Conservation (phyloP, 2,888 invertebrate genomes). For the Cheilosia urbana region DNA sequence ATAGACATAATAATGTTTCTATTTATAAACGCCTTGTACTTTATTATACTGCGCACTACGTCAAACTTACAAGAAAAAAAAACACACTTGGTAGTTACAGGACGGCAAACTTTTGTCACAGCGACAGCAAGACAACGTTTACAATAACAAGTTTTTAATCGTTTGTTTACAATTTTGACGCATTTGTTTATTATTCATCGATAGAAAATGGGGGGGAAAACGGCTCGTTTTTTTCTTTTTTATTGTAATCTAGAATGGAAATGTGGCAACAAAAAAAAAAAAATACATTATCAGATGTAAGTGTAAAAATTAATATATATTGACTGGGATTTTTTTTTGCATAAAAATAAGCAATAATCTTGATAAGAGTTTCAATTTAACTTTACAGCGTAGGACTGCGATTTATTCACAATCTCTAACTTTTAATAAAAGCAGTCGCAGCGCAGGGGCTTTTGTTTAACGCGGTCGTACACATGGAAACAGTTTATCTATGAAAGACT, state of each 20-base stretch:
- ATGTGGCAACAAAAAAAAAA: conserved; percentile 7
- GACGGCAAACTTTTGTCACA: not conserved
- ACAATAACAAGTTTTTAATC: not conserved
- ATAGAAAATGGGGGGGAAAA: not conserved
- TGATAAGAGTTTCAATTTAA: conserved; percentile 66
- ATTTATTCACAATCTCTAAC: not conserved
- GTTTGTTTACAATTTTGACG: conserved; percentile 57
- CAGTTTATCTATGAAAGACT: conserved; percentile 11
- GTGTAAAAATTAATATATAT: not conserved
- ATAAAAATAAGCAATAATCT: conserved; percentile 57
- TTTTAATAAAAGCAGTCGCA: not conserved
- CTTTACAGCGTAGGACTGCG: conserved; percentile 31
- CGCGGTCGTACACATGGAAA: conserved; percentile 1
- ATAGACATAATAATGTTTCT: conserved; percentile 52
- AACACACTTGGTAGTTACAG: not conserved
- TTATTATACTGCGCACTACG: conserved; percentile 61
- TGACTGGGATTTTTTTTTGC: not conserved
- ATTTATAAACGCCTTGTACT: conserved; percentile 55
- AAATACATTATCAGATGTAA: not conserved
- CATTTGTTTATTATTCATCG: conserved; percentile 44
- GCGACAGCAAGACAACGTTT: conserved; percentile 6
- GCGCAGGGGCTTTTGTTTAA: not conserved
- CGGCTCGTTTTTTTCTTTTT: not conserved
- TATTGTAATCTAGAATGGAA: conserved; percentile 16
- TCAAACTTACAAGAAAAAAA: conserved; percentile 18